phyloP scores from a whole-genome alignment of 2,888 invertebrate genomes.

The Sesia bembeciformis region DNA sequence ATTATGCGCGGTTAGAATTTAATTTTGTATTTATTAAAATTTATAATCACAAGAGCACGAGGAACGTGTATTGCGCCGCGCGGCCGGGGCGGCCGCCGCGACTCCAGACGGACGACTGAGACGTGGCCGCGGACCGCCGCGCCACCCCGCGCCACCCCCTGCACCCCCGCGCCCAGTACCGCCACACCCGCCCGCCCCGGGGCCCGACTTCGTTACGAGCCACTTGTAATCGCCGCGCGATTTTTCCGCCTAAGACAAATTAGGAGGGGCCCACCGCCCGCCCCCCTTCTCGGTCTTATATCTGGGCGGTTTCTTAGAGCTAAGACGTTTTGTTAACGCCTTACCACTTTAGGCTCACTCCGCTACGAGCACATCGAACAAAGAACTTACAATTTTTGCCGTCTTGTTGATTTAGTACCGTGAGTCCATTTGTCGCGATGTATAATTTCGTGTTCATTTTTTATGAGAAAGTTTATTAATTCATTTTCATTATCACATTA shows the following conservation, averaged over 20 bases:
- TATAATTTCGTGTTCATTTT: not conserved
- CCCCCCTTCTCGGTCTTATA: constrained; percentile 31
- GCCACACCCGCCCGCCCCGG: constrained; percentile 23
- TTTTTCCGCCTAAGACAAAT: constrained; percentile 75
- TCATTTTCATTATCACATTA: constrained; percentile 5
- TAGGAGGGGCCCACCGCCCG: constrained; percentile 61
- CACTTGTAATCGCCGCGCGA: constrained; percentile 72
- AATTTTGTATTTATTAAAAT: constrained; percentile 57
- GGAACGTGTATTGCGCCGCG: constrained; percentile 72
- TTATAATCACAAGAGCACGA: constrained; percentile 75
- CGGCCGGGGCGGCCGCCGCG: constrained; percentile 73
- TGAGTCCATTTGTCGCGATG: too few relatives aligned
- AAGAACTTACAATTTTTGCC: too few relatives aligned
- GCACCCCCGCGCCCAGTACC: constrained; percentile 1
- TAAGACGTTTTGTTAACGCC: constrained; percentile 33
- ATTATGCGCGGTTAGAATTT: constrained; percentile 57
- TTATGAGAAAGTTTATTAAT: not conserved
- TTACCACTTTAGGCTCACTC: not conserved
- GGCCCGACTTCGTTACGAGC: constrained; percentile 71
- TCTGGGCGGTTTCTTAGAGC: constrained; percentile 55
- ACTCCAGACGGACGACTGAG: constrained; percentile 74
- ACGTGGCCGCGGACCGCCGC: constrained; percentile 43
- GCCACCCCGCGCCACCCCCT: not conserved
- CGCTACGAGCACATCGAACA: too few relatives aligned
- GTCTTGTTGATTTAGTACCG: too few relatives aligned